Conservation (phyloP, 2,888 invertebrate genomes). For the Linnaemya tessellans region DNA sequence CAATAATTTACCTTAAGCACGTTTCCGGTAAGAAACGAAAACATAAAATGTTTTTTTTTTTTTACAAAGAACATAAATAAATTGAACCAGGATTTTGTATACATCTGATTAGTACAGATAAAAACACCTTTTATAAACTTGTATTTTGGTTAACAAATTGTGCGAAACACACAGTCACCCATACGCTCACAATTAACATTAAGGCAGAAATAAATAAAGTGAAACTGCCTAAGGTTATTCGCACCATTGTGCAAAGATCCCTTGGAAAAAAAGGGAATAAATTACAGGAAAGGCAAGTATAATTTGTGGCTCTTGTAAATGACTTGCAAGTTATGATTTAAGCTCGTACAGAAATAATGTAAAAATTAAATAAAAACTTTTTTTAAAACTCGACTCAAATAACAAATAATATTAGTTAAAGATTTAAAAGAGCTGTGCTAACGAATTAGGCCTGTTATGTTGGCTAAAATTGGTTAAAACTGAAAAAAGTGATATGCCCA, state of each 20-base stretch:
- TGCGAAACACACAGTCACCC: not conserved
- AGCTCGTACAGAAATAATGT: not conserved
- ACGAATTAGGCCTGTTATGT: too few species aligned
- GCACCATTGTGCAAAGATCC: not conserved
- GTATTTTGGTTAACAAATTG: not conserved
- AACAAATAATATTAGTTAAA: too few species aligned
- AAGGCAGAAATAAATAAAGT: not conserved
- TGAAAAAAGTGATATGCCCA: too few species aligned
- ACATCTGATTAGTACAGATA: conserved; percentile 43
- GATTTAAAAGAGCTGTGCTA: too few species aligned
- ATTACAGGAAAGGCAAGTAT: not conserved
- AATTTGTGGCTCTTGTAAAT: not conserved
- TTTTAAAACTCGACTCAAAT: not conserved
- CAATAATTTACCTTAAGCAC: conserved; percentile 41
- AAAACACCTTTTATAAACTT: not conserved
- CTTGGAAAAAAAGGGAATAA: not conserved
- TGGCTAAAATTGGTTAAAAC: too few species aligned
- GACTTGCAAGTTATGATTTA: not conserved
- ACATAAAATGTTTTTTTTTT: conserved; percentile 8
- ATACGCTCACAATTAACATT: not conserved
- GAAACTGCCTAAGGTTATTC: conserved; percentile 9
- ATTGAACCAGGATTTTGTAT: conserved; percentile 44
- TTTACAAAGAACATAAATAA: conserved; percentile 39
- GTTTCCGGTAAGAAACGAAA: conserved; percentile 12
- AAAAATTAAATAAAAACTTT: not conserved